Base-by-base conservation (phyloP, 2,113 vertebrate species). In the Triplophysa tibetana region DNA sequence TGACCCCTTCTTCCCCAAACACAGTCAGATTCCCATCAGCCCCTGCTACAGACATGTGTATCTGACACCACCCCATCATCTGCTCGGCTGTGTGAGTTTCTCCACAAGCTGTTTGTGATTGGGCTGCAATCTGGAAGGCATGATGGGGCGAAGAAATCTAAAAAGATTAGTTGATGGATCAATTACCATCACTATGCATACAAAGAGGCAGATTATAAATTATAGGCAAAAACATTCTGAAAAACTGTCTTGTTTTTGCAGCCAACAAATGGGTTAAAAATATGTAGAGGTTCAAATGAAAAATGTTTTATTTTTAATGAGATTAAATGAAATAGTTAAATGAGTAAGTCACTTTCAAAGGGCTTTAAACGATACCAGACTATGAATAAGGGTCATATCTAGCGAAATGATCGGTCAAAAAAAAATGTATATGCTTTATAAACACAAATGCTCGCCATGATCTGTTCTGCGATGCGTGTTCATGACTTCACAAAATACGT, bases 101-200 rank as follows among this genome's bases (percentile, higher is more conserved):
- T 68, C 69, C 54, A 74, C 83, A 84, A 84, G 79, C 83, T 81
- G 83, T 84, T 81, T 72, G 76, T 61, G 45, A 73, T 74, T 77
- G 79, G 78, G 69, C 69, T 74, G 79, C 75, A 84, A 81, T 84
- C 79, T 81, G 83, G 78, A 78, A 69, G 79, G 79, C 64, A 72
- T 72, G 76, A 81, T 81, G 67, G 75, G 70, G 69, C 33, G 60
- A 45, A 70, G 60, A 78, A 73, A 75, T 24, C 68, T 67, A 74
- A 60, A 81, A n/a, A n/a, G n/a, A n/a, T n/a, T n/a, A n/a, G 43
- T 63, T 75, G 79, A 84, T 84, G 61, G 69, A 70, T 84, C 62
- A 74, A 84, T 84, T 84, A 81, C 14, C 69, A 45, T 61, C 45
- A 60, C 65, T 29, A 60, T 38, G 33, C 43, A 45, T 45, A 45